phyloP scores from a whole-genome alignment of 2,113 vertebrate species.

The Arothron firmamentum region DNA sequence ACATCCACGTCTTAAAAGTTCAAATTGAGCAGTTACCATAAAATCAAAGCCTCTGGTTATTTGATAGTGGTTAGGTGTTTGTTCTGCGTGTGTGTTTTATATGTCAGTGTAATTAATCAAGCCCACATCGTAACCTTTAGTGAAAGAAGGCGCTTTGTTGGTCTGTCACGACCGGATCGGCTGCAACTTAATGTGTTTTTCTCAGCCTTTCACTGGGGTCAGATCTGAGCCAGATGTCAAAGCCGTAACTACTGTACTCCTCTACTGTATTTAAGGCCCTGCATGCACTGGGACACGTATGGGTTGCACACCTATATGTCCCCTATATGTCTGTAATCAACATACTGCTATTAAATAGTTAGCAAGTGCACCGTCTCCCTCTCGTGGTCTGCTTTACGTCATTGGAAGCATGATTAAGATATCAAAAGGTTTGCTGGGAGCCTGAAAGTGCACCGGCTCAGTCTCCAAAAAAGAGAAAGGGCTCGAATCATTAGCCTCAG shows the following conservation, averaged over 20 bases:
- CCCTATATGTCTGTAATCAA: constrained; percentile 7
- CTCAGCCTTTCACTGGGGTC: background rate
- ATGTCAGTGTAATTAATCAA: constrained; percentile 1
- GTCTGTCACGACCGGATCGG: background rate
- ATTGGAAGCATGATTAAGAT: constrained; percentile 37
- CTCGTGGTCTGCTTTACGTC: constrained; percentile 39
- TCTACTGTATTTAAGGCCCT: background rate
- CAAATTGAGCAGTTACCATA: too few species aligned
- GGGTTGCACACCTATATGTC: constrained; percentile 2
- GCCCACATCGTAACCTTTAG: constrained; percentile 22
- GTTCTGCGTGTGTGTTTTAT: too few species aligned
- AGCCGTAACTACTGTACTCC: background rate
- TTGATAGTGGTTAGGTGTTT: too few species aligned
- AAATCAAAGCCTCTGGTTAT: too few species aligned
- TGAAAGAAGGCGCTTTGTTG: background rate
- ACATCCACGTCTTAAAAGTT: too few species aligned
- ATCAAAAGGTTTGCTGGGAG: constrained; percentile 32
- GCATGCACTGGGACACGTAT: background rate
- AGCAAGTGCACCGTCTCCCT: constrained; percentile 21
- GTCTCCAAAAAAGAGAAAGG: constrained; percentile 18
- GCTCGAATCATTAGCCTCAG: background rate
- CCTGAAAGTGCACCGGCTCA: constrained; percentile 14
- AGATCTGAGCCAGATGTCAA: constrained; percentile 4
- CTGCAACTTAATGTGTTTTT: constrained; percentile 8
- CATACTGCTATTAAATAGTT: constrained; percentile 17